A percentile compares a stretch with the other conserved stretches of the same genome.
These are phyloP conservation scores for Calidris pygmaea DNA, from an alignment of 2,113 vertebrate genomes.

Conservation along the genomic window DNA sequence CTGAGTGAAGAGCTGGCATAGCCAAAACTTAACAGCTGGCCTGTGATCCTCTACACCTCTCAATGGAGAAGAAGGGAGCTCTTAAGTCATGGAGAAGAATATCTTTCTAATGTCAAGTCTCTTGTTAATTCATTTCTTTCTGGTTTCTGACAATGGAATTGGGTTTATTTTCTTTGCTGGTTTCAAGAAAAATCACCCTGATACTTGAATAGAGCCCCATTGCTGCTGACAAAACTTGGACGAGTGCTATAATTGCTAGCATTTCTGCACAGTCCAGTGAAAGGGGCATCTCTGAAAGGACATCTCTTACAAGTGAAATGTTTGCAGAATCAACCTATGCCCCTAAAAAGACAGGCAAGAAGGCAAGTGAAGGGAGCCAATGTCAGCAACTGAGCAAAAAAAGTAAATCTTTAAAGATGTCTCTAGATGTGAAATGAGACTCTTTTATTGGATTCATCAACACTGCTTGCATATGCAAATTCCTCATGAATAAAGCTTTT, in stretches of 20 bases:
- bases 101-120: not conserved
- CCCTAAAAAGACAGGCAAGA: not conserved
- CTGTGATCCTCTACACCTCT: not conserved
- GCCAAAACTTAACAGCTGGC: not conserved
- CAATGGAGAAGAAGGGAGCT: not conserved
- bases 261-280: not conserved
- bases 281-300: not conserved
- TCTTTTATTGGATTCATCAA: conserved; percentile 1
- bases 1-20: not conserved
- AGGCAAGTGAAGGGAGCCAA: not conserved
- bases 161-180: not conserved
- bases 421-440: not conserved
- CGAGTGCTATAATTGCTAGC: not conserved
- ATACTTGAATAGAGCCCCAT: not conserved
- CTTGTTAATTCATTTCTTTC: not conserved
- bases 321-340: not conserved
- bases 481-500: conserved; percentile 44
- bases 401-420: not conserved
- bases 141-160: not conserved
- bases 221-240: not conserved
- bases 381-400: not conserved
- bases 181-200: not conserved
- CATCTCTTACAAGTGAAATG: not conserved
- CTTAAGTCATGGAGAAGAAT: not conserved
- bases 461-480: conserved; percentile 31